Conservation (phyloP, 2,888 invertebrate species). For the Melieria crassipennis region DNA sequence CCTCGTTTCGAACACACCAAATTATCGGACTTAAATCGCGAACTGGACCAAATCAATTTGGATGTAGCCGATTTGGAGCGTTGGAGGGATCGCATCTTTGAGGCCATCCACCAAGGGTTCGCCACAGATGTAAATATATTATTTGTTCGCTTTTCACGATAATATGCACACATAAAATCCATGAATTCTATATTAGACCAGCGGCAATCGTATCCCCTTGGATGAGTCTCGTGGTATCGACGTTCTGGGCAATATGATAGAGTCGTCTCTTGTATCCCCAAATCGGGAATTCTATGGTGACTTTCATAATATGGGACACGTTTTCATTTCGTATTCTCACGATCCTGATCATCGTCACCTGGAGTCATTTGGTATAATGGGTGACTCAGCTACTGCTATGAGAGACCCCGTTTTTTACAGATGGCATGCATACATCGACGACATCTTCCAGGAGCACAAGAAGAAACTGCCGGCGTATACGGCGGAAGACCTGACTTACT, state of each 20-base stretch:
- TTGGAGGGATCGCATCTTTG: conserved; percentile 79
- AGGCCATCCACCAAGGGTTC: conserved; percentile 75
- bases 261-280: conserved; percentile 76
- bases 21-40: conserved; percentile 73
- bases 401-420: conserved; percentile 87
- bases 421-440: conserved; percentile 84
- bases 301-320: conserved; percentile 84
- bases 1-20: conserved; percentile 71
- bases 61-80: conserved; percentile 78
- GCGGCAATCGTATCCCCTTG: conserved; percentile 69
- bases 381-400: conserved; percentile 86
- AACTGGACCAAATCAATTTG: conserved; percentile 73
- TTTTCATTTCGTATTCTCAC: conserved; percentile 79
- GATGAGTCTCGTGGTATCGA: conserved; percentile 80
- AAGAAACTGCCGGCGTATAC: conserved; percentile 75
- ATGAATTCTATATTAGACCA: conserved; percentile 66
- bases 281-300: conserved; percentile 80
- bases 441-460: conserved; percentile 81
- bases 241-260: conserved; percentile 81
- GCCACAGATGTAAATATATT: conserved; percentile 67
- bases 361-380: conserved; percentile 85
- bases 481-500: conserved; percentile 54
- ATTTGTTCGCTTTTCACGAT: neutral
- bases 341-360: conserved; percentile 78
- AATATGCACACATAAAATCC: neutral